Percentiles rank a stretch among this genome's conserved stretches.
phyloP scores from a whole-genome alignment of 2,113 vertebrate genomes.

The Illadopsis cleaveri region DNA sequence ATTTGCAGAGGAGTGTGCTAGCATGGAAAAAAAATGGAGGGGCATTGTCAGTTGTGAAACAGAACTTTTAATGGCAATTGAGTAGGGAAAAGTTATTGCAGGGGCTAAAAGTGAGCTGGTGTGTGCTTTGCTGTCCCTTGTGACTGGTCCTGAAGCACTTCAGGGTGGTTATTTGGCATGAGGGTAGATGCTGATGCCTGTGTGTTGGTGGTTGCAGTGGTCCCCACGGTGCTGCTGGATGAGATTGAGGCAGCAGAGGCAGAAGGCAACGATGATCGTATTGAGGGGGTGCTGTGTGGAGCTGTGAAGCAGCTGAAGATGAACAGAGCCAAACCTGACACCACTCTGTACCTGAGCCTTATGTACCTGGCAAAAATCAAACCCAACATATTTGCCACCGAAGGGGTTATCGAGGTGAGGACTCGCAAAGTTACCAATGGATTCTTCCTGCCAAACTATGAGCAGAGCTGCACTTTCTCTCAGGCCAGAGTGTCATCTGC shows the following conservation, averaged over 20 bases:
- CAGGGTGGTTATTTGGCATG: rapidly evolving
- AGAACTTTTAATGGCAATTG: neutral
- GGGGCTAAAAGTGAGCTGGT: neutral
- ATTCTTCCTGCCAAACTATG: neutral
- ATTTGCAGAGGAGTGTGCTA: neutral
- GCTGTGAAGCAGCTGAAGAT: slow-evolving; percentile 93
- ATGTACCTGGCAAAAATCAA: slow-evolving; percentile 99
- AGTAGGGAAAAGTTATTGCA: neutral
- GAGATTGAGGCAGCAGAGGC: slow-evolving; percentile 93
- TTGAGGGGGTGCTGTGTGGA: slow-evolving; percentile 93
- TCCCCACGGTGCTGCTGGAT: slow-evolving; percentile 86
- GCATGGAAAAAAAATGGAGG: neutral
- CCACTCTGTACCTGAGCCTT: slow-evolving; percentile 91
- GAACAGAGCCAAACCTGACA: slow-evolving; percentile 93
- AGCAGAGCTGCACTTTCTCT: neutral
- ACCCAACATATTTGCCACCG: slow-evolving; percentile 96
- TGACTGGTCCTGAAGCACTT: neutral
- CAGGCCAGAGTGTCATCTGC: neutral
- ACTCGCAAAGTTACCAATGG: rapidly evolving
- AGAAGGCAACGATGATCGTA: slow-evolving; percentile 92
- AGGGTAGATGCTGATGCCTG: neutral
- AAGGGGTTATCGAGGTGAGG: slow-evolving; percentile 95
- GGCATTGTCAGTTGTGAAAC: neutral
- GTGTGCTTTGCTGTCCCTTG: neutral
- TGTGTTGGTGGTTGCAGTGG: slow-evolving; percentile 71